Conservation (phyloP, 2,888 invertebrate species). For the Andrena hattorfiana region DNA sequence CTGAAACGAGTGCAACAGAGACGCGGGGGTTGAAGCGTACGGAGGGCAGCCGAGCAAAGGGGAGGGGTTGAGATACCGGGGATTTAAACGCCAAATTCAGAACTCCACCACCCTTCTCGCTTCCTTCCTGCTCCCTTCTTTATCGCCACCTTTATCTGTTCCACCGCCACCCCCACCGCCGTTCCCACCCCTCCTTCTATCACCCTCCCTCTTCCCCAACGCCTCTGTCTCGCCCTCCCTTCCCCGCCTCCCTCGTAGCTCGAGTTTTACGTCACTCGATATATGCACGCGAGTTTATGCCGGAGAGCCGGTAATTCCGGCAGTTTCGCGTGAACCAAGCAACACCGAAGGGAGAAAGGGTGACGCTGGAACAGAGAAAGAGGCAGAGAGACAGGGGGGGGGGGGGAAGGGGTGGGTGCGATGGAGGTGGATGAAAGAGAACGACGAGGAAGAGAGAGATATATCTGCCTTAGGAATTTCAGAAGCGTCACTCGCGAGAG, state of each 20-base stretch:
- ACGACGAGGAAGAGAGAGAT: conserved; percentile 52
- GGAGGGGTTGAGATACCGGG: conserved; percentile 54
- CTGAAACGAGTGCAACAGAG: conserved; percentile 22
- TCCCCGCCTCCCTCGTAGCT: conserved; percentile 46
- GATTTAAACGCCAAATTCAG: conserved; percentile 78
- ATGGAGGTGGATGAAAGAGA: neutral
- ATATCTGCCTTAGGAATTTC: conserved; percentile 81
- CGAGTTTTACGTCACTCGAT: conserved; percentile 81
- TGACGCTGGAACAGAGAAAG: neutral
- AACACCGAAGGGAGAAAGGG: conserved; percentile 31
- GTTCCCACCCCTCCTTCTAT: conserved; percentile 9
- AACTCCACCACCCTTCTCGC: conserved; percentile 57
- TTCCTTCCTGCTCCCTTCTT: conserved; percentile 30
- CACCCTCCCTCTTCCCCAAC: conserved; percentile 18
- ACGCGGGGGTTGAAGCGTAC: conserved; percentile 23
- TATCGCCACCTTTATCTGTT: conserved; percentile 41
- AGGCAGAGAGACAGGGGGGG: conserved; percentile 1
- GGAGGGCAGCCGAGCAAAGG: conserved; percentile 12
- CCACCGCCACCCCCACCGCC: conserved; percentile 37
- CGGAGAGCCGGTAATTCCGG: conserved; percentile 76
- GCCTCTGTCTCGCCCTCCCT: conserved; percentile 46
- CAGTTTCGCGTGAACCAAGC: conserved; percentile 73
- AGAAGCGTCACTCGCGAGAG: conserved; percentile 76
- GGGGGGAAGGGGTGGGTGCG: neutral
- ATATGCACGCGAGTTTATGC: conserved; percentile 76